These are phyloP conservation scores for Okamejei kenojei DNA, from an alignment of 2,797 vertebrate species.

Conservation along the genomic window DNA sequence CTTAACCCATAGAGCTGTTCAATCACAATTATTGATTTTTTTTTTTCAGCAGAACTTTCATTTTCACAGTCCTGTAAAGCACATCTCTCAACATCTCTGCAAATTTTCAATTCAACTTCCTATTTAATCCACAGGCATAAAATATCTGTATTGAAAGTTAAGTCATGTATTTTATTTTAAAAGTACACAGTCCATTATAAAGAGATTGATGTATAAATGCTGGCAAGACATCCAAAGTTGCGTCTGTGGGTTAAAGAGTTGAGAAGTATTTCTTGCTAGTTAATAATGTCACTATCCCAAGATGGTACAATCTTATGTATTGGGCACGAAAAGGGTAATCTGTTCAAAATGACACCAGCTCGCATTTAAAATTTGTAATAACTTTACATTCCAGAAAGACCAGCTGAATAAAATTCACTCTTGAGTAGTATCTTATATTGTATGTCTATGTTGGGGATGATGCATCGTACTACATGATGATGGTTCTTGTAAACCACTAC, in stretches of 20 bases:
- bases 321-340: not conserved
- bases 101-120: not conserved
- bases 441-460: conserved; percentile 6
- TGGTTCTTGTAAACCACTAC: conserved; percentile 15
- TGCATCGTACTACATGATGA: not conserved
- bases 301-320: not conserved
- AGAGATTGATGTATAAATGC: not conserved
- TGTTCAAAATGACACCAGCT: not conserved
- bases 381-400: conserved; percentile 30
- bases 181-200: not conserved
- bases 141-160: not conserved
- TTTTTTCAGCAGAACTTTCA: not conserved
- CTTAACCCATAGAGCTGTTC: conserved; percentile 30
- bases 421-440: not conserved
- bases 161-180: not conserved
- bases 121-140: not conserved
- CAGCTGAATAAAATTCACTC: conserved; percentile 22
- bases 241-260: conserved; percentile 38
- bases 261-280: conserved; percentile 29
- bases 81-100: not conserved
- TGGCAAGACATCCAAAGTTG: conserved; percentile 13
- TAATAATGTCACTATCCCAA: not conserved
- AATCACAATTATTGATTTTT: not conserved
- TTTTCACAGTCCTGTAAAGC: conserved; percentile 13
- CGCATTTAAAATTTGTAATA: not conserved